Evolutionary conservation across 1,140 invertebrate species (phyloP).

Genomic region (Lethocerus indicus): DNA sequence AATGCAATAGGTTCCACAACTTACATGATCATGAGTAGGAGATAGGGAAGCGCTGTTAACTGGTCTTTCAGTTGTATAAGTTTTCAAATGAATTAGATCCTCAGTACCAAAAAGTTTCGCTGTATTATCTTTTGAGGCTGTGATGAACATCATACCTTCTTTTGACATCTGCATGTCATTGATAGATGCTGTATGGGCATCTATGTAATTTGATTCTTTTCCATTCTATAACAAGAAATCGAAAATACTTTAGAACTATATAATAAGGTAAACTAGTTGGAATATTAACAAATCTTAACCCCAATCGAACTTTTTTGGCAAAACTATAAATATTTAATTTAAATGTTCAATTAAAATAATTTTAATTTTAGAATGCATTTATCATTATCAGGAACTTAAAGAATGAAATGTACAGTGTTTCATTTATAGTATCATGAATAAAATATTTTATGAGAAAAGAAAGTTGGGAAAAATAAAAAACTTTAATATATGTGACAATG

Average conservation of each 20-base stretch:
- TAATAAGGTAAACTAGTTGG: too few species aligned
- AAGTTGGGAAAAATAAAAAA: not conserved
- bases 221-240: constrained; percentile 24
- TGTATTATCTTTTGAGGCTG: constrained; percentile 86
- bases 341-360: too few species aligned
- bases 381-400: too few species aligned
- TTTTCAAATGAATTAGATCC: constrained; percentile 70
- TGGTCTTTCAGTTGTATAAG: constrained; percentile 90
- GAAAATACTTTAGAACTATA: too few species aligned
- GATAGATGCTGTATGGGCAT: constrained; percentile 71
- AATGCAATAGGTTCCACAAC: constrained; percentile 20
- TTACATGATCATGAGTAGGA: constrained; percentile 80
- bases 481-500: not conserved
- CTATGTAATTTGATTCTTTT: constrained; percentile 53
- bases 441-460: too few species aligned
- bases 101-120: constrained; percentile 86
- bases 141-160: constrained; percentile 91
- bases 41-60: constrained; percentile 94
- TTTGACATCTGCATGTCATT: constrained; percentile 92
- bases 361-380: too few species aligned
- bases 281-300: too few species aligned
- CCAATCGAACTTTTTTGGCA: too few species aligned
- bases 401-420: too few species aligned
- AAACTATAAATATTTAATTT: too few species aligned
- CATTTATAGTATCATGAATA: too few species aligned